Conservation (phyloP, 2,797 vertebrate species). For the Liasis olivaceus region DNA sequence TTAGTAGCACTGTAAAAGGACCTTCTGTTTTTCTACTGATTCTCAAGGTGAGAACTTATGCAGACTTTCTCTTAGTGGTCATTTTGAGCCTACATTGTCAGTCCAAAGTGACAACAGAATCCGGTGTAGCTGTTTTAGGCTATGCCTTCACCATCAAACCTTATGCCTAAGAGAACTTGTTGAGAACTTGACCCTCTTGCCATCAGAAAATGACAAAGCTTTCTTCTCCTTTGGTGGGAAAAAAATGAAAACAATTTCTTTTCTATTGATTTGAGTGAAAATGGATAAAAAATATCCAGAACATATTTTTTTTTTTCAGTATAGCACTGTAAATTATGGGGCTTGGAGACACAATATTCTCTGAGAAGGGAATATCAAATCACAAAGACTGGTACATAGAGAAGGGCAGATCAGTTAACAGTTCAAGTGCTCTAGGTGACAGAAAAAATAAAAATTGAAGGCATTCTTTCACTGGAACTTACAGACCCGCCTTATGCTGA, state of each 20-base stretch:
- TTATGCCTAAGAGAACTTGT: neutral
- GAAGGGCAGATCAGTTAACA: neutral
- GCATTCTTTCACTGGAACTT: neutral
- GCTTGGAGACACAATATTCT: neutral
- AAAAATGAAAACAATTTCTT: neutral
- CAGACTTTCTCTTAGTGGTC: neutral
- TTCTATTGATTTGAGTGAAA: neutral
- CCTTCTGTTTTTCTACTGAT: neutral
- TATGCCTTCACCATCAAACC: neutral
- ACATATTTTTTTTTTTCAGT: too few species aligned
- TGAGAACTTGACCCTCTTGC: neutral
- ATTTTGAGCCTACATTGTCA: neutral
- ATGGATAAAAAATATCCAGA: neutral
- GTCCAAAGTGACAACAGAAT: neutral
- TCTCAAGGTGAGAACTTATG: neutral
- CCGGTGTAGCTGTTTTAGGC: neutral
- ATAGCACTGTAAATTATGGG: neutral
- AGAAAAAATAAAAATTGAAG: neutral
- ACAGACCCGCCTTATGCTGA: neutral
- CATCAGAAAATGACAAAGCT: neutral
- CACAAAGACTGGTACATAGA: neutral
- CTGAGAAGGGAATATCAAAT: neutral
- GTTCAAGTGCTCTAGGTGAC: neutral
- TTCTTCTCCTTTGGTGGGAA: neutral
- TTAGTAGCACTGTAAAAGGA: neutral